Evolutionary conservation across 2,113 vertebrate genomes (phyloP), one percentile per base, ranked within the genome.

Genomic region (Sceloporus undulatus): DNA sequence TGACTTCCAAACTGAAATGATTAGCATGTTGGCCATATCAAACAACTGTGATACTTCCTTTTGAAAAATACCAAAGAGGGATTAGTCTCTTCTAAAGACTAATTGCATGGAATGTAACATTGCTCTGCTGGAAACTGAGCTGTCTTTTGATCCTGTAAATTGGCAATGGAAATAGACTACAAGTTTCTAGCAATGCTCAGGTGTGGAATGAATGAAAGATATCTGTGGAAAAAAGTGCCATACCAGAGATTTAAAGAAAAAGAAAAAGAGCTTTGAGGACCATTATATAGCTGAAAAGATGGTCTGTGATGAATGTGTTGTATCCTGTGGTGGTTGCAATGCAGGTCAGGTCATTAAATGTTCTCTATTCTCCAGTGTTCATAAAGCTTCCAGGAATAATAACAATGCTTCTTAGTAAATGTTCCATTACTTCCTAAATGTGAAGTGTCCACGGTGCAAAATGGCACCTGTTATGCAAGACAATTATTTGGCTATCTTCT

Each of bases 1-100:
- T 77, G 66, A 84, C 29, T 56, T 74, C 70, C 83, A 75, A 38
- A 84, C 9, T 21, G 27, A 66, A 78, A 23, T n/a, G 5, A 52
- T 86, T 86, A 34, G 38, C 42, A 54, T 52, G 59, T 86, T 13
- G 27, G 29, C 42, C 18, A 54, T 79, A 79, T 68, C 59, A 86
- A 68, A 79, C 25, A 68, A 38, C 84, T 34, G 38, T 18, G 74
- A 85, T 18, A 19, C 23, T 21, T 42, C 34, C 74, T 75, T 85
- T 85, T 68, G 74, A 66, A 86, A 78, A 78, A n/a, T n/a, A 78
- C 56, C 40, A 86, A 78, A 86, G 74, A 27, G 4, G 74, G 73
- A 78, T 68, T 86, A 78, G 85, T 78, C 25, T 78, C 59, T 86
- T 86, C 76, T 68, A 86, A 78, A 78, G 59, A 86, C 75, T 78